These are phyloP conservation scores for Polylopha cassiicola DNA, from an alignment of 2,888 invertebrate genomes.

Conservation along the genomic window DNA sequence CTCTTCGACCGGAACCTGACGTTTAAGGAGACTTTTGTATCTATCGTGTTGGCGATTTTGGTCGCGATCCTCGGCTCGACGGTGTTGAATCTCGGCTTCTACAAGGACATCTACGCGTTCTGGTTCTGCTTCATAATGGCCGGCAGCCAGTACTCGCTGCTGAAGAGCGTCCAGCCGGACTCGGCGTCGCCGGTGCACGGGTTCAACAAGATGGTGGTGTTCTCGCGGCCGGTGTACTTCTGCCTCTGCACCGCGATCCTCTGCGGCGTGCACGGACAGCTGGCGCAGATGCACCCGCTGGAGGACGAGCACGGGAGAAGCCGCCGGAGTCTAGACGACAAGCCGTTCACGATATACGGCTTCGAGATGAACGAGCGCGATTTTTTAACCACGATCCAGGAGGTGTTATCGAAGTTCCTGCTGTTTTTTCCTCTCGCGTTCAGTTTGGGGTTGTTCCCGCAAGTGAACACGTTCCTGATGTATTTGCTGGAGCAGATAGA, in stretches of 20 bases:
- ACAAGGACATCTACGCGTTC: slow-evolving; percentile 94
- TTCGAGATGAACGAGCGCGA: slow-evolving; percentile 71
- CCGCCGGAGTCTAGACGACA: slow-evolving; percentile 50
- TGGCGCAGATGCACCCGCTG: slow-evolving; percentile 43
- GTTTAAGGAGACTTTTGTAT: slow-evolving; percentile 86
- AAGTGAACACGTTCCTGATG: slow-evolving; percentile 97
- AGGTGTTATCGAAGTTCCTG: slow-evolving; percentile 87
- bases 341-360: slow-evolving; percentile 66
- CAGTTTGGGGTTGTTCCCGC: slow-evolving; percentile 96
- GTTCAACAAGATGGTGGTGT: slow-evolving; percentile 95
- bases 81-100: slow-evolving; percentile 89
- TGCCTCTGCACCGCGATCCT: slow-evolving; percentile 83
- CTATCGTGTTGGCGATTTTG: slow-evolving; percentile 87
- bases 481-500: slow-evolving; percentile 97
- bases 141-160: slow-evolving; percentile 96
- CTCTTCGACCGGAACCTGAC: slow-evolving; percentile 95
- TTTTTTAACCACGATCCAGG: slow-evolving; percentile 81
- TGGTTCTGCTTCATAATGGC: slow-evolving; percentile 98
- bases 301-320: slow-evolving; percentile 42
- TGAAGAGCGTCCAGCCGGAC: slow-evolving; percentile 99
- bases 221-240: slow-evolving; percentile 96
- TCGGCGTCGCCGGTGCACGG: slow-evolving; percentile 99
- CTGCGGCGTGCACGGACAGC: slow-evolving; percentile 60
- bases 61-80: slow-evolving; percentile 92
- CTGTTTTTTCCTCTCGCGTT: slow-evolving; percentile 95